Percentiles rank a stretch among this genome's conserved stretches.
Evolutionary conservation across 2,797 vertebrate genomes (phyloP).

Genomic region (Nyctibius grandis): DNA sequence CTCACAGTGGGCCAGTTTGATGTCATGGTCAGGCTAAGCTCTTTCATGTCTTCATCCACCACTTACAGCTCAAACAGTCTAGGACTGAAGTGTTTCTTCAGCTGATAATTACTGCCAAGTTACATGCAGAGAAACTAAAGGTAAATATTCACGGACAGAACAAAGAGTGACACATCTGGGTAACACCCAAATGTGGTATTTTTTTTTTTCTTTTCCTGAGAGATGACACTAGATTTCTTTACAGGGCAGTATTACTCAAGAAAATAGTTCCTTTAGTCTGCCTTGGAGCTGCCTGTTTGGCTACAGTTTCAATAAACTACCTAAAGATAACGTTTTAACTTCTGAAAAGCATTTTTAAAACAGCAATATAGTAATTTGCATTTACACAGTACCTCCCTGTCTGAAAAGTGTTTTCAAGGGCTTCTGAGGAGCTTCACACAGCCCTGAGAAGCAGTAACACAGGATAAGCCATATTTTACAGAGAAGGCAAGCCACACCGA

Average conservation of each 20-base stretch:
- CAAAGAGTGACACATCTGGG: neutral
- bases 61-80: neutral
- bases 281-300: neutral
- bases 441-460: neutral
- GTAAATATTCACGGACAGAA: neutral
- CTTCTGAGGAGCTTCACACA: neutral
- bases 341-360: neutral
- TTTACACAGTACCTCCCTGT: neutral
- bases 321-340: conserved; percentile 5
- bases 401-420: neutral
- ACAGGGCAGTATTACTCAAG: neutral
- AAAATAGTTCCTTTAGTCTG: neutral
- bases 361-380: neutral
- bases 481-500: neutral
- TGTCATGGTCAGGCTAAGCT: neutral
- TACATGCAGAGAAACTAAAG: neutral
- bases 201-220: neutral
- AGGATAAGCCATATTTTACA: neutral
- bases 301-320: neutral
- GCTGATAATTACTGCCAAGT: neutral
- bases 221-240: neutral
- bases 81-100: neutral
- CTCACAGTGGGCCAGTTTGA: neutral
- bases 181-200: neutral
- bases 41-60: neutral